Conservation (phyloP, 1,140 invertebrate species). For the Epicauta chinensis region DNA sequence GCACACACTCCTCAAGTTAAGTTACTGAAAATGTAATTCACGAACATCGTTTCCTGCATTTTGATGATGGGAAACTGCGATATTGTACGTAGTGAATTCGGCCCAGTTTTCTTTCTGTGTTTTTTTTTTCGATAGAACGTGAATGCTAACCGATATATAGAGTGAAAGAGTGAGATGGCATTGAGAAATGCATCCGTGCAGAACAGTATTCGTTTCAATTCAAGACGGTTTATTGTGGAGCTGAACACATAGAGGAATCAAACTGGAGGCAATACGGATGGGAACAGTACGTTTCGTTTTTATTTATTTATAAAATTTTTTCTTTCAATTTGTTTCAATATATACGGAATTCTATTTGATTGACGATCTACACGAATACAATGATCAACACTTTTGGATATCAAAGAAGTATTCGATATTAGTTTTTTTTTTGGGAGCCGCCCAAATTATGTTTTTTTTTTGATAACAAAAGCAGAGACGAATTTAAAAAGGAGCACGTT, state of each 20-base stretch:
- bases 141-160: constrained; percentile 9
- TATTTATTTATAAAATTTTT: no score
- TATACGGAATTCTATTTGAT: no score
- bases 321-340: no score
- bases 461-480: no score
- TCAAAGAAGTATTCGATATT: no score
- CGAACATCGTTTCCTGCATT: constrained; percentile 25
- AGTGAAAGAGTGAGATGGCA: constrained; percentile 3
- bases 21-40: constrained; percentile 34
- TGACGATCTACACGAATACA: no score
- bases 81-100: constrained; percentile 14
- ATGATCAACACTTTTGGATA: no score
- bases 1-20: constrained; percentile 25
- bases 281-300: constrained; percentile 1
- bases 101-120: constrained; percentile 10
- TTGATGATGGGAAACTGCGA: constrained; percentile 24
- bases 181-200: constrained; percentile 25
- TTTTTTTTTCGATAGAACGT: constrained; percentile 3
- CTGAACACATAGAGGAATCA: constrained; percentile 2
- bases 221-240: background rate
- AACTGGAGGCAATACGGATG: constrained; percentile 2
- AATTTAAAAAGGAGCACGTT: no score
- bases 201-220: constrained; percentile 13
- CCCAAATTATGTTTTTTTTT: no score
- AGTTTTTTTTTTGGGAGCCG: no score